A percentile compares a stretch with the other conserved stretches of the same genome.
These are phyloP conservation scores for Glyptemys insculpta DNA, from an alignment of 2,797 vertebrate genomes.

Conservation along the genomic window DNA sequence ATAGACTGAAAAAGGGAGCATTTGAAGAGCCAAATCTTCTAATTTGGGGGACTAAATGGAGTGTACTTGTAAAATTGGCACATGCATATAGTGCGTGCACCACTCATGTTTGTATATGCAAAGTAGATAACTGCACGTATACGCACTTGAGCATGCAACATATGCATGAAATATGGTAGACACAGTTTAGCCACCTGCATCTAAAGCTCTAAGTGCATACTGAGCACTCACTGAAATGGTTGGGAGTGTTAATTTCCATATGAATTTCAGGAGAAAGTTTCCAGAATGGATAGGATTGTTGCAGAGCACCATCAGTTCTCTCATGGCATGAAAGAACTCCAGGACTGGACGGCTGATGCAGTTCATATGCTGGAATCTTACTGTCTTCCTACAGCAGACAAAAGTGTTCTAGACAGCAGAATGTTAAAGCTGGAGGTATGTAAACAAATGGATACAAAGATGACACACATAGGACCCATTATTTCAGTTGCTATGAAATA, in stretches of 20 bases:
- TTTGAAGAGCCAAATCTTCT: not conserved
- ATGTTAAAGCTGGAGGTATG: slow-evolving; percentile 95
- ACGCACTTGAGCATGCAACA: not conserved
- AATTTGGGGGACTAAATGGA: not conserved
- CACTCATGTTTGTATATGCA: not conserved
- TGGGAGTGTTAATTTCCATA: slow-evolving; percentile 19
- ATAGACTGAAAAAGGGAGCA: not conserved
- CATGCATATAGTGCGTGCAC: not conserved
- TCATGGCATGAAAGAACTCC: slow-evolving; percentile 91
- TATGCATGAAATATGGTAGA: not conserved
- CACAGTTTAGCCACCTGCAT: not conserved
- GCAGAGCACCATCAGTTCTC: slow-evolving; percentile 95
- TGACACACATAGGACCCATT: not conserved
- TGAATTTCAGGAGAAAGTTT: slow-evolving; percentile 92
- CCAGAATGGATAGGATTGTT: slow-evolving; percentile 92
- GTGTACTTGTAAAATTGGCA: not conserved
- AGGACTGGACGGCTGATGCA: slow-evolving; percentile 93
- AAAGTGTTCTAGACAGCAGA: slow-evolving; percentile 91
- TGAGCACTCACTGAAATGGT: not conserved
- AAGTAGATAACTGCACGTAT: not conserved
- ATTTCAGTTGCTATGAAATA: not conserved
- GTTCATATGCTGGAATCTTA: slow-evolving; percentile 91
- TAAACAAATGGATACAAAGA: not conserved
- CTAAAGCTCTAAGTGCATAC: not conserved
- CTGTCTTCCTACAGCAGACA: slow-evolving; percentile 90